Percentiles rank a stretch among this genome's conserved stretches.
Evolutionary conservation across 2,113 vertebrate genomes (phyloP).

Genomic region (Cynoglossus semilaevis): DNA sequence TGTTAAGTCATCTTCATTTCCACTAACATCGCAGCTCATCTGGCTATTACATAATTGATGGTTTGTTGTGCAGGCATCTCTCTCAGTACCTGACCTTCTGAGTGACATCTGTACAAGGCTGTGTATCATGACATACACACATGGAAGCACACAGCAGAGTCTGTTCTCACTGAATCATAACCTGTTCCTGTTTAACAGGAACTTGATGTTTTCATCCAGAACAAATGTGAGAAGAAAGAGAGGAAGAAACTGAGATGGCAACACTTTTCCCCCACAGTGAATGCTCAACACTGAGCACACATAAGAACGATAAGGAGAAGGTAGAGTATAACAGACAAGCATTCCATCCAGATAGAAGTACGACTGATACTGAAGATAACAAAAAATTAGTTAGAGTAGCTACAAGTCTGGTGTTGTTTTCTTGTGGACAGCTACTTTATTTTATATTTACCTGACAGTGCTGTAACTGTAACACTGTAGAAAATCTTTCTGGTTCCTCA

Average conservation of each 20-base stretch:
- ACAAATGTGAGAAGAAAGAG: conserved; percentile 41
- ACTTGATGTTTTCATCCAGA: conserved; percentile 41
- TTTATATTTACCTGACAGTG: too few species aligned
- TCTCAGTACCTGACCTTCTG: not conserved
- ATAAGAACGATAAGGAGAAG: too few species aligned
- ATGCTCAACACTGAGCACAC: conserved; percentile 3
- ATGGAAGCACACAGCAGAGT: conserved; percentile 5
- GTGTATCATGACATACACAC: conserved; percentile 11
- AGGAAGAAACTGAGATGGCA: conserved; percentile 17
- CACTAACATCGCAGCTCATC: not conserved
- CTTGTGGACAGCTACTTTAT: too few species aligned
- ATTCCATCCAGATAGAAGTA: too few species aligned
- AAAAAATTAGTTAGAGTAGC: too few species aligned
- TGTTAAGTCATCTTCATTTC: conserved; percentile 7
- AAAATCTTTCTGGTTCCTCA: too few species aligned
- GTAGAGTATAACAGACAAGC: too few species aligned
- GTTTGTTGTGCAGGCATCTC: conserved; percentile 5
- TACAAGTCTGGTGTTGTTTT: too few species aligned
- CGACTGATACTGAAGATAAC: too few species aligned
- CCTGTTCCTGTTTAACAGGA: conserved; percentile 45
- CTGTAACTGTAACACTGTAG: too few species aligned
- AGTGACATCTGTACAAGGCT: conserved; percentile 1
- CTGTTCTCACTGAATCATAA: conserved; percentile 47
- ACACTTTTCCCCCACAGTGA: conserved; percentile 18
- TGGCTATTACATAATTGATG: not conserved